Conservation (phyloP, 2,113 vertebrate genomes). For the Coturnix japonica region DNA sequence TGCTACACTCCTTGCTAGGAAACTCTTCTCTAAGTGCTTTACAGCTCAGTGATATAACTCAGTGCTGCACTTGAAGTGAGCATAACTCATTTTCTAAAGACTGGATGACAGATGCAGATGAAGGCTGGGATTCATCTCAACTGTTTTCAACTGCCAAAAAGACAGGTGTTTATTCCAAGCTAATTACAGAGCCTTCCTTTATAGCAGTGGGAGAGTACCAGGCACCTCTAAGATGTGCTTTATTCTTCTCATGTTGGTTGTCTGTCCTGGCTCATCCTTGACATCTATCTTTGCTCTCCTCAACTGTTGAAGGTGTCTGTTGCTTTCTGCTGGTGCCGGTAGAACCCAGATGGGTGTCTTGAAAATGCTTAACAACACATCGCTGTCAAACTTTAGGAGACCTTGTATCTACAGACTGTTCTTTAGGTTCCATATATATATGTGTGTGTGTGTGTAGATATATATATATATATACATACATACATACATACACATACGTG, state of each 20-base stretch:
- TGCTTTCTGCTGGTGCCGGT: background rate
- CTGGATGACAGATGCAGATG: background rate
- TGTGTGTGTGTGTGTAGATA: background rate
- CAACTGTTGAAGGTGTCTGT: fast-evolving
- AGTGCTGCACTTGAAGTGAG: background rate
- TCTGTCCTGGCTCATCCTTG: background rate
- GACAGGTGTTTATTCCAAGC: background rate
- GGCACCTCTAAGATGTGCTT: background rate
- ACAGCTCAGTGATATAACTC: background rate
- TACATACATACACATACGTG: fast-evolving
- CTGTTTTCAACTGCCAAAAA: background rate
- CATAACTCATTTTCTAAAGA: background rate
- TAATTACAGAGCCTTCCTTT: background rate
- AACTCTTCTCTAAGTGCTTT: background rate
- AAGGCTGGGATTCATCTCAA: background rate
- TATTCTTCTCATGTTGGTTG: background rate
- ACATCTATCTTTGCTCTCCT: background rate
- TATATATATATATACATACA: background rate
- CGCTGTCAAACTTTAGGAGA: background rate
- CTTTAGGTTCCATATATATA: fast-evolving
- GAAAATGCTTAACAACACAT: background rate
- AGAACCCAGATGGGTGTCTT: background rate
- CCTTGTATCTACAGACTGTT: background rate
- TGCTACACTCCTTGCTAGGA: background rate
- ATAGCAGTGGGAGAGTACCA: background rate